These are phyloP conservation scores for Paramuricea clavata DNA, from an alignment of 92 coral and sea anemone species.

Conservation along the genomic window DNA sequence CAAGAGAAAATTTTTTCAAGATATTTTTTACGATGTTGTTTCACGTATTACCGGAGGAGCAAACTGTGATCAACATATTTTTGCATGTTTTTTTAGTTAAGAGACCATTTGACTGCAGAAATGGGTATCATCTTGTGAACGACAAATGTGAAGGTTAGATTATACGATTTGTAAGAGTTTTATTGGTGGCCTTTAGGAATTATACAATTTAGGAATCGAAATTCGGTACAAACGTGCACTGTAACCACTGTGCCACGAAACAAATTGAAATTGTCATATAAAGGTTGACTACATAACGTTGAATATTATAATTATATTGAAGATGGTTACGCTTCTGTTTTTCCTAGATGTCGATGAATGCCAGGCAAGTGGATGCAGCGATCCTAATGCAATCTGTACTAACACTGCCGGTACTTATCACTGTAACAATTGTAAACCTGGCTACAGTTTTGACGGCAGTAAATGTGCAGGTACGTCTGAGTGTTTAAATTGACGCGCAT, in stretches of 20 bases:
- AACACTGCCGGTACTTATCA: conserved; percentile 33
- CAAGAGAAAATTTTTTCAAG: background rate
- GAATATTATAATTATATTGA: too few relatives aligned
- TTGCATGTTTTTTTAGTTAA: background rate
- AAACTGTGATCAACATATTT: background rate
- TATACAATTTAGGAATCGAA: too few relatives aligned
- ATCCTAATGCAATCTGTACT: conserved; percentile 36
- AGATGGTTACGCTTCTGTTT: too few relatives aligned
- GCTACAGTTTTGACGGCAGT: background rate
- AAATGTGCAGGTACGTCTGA: conserved; percentile 45
- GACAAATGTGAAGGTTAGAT: background rate
- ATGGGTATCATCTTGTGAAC: background rate
- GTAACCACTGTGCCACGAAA: too few relatives aligned
- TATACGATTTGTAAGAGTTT: background rate
- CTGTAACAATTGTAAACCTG: conserved; percentile 26
- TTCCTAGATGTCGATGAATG: conserved; percentile 53
- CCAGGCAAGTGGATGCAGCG: conserved; percentile 28
- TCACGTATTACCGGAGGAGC: too few relatives aligned
- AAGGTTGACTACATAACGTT: too few relatives aligned
- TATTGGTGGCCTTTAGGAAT: background rate
- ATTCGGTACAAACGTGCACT: too few relatives aligned
- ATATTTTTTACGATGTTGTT: too few relatives aligned
- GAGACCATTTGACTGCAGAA: background rate
- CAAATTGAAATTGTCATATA: too few relatives aligned
- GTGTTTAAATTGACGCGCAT: too few relatives aligned